Base-by-base conservation (phyloP, 2,888 invertebrate genomes). In the Cynaeus angustus region DNA sequence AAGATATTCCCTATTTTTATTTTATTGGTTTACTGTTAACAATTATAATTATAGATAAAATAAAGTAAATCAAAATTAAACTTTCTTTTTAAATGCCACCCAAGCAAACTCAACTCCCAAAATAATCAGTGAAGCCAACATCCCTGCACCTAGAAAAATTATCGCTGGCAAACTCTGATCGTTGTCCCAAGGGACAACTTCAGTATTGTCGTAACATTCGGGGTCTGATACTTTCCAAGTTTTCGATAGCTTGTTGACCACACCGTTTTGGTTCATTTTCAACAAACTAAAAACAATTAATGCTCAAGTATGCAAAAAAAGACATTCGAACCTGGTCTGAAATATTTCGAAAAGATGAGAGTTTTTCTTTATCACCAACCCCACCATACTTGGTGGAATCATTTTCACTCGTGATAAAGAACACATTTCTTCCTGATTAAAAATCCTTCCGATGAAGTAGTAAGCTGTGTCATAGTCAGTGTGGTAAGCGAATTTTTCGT, bases 401-500 rank as follows among this genome's bases (percentile, higher is more conserved):
- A 80, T 68, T 14, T 77, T 61, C 16, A 80, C 67, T 69, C 73
- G 74, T 2, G 70, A 85, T 8, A 87, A 75, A 46, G 86, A 86
- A 71, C 87, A 87, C 0, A 87, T 75, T 58, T 86, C 85, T 0
- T 68, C 75, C 33, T 85, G 83, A 0, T 83, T 79, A 69, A 87
- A 87, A 0, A 80, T 84, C 56, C 75, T 79, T 0, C 70, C 72
- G 45, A 78, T 75, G 6, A 64, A 55, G 0, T 72, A 77, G 59
- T 87, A 85, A 0, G 86, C 87, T 1, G 75, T 84, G 41, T 83
- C 80, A 0, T 82, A 79, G 73, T 88, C 87, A 0, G 85, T 84
- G 65, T 87, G 86, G 62, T 84, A 88, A 0, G 88, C 88, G 66
- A 83, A 88, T 0, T 86, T 86, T 84, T 86, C 87, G 1, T 73